Evolutionary conservation across 2,113 vertebrate species (phyloP), one percentile per base, ranked within the genome.

Genomic region (Holacanthus passer): DNA sequence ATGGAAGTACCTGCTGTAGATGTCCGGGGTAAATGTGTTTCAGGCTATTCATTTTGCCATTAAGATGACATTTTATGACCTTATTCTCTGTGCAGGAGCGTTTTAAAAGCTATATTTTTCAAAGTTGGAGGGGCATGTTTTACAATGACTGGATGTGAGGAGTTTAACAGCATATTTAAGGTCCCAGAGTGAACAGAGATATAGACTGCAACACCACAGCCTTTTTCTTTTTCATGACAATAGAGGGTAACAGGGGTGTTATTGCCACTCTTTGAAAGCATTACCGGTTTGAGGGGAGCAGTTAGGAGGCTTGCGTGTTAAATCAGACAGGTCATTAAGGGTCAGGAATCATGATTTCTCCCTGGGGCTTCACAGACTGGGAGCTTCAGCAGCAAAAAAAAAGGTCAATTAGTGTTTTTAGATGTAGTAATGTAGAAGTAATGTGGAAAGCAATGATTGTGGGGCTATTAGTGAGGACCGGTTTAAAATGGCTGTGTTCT

Each of bases 401-500:
- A 58, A 73, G 47, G 74, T 82, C 71, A 76, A 43, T 82, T 74
- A 60, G 35, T 31, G 39, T 65, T 76, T 90, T 87, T 73, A 50
- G 43, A 24, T 31, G 58, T 56, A 55, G n/a, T n/a, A n/a, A n/a
- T n/a, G n/a, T n/a, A n/a, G n/a, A 76, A 73, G 50, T 62, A 79
- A 83, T 84, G 82, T 65, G 82, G 72, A 90, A 90, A 89, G 29
- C 53, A 84, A 73, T 75, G 77, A 88, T 71, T 85, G 8, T 64
- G 27, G 6, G 43, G 60, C 69, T 84, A 19, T 67, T 85, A 58
- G 67, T 55, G 64, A 77, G 53, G 47, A 70, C 8, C 0, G 29
- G 69, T 5, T 62, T 19, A 55, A 59, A 83, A 67, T 58, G 48
- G 9, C 41, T 27, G 1, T 39, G 32, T 13, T 66, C 20, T 82